A percentile compares a stretch with the other conserved stretches of the same genome.
phyloP scores from a whole-genome alignment of 2,113 vertebrate species.

The Manacus vitellinus region DNA sequence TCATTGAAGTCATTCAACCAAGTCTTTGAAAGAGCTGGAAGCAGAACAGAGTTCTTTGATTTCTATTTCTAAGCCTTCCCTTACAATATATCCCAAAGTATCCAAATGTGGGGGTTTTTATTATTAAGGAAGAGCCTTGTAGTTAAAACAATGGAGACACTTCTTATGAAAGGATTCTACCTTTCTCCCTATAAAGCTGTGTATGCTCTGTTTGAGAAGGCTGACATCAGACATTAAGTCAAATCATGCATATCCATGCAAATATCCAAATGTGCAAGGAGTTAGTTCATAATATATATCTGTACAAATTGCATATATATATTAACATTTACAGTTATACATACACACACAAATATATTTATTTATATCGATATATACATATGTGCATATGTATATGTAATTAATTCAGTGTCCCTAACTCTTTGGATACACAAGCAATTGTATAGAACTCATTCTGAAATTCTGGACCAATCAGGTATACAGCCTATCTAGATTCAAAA shows the following conservation, averaged over 20 bases:
- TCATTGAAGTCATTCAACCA: not conserved
- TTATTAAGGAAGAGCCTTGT: not conserved
- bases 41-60: not conserved
- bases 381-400: fast-evolving
- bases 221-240: not conserved
- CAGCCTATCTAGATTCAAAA: not conserved
- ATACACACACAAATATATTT: not conserved
- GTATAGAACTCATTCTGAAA: not conserved
- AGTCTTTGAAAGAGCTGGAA: not conserved
- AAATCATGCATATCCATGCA: not conserved
- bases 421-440: not conserved
- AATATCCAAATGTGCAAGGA: not conserved
- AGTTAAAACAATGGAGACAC: not conserved
- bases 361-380: fast-evolving
- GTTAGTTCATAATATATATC: not conserved
- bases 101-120: not conserved
- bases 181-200: not conserved
- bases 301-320: not conserved
- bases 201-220: not conserved
- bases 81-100: not conserved
- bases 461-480: not conserved
- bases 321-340: too few relatives aligned
- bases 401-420: not conserved
- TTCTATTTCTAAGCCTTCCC: not conserved
- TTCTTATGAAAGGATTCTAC: not conserved